Percentiles rank a stretch among this genome's conserved stretches.
phyloP scores from a whole-genome alignment of 1,140 invertebrate species.

The Aphaenogaster rudis region DNA sequence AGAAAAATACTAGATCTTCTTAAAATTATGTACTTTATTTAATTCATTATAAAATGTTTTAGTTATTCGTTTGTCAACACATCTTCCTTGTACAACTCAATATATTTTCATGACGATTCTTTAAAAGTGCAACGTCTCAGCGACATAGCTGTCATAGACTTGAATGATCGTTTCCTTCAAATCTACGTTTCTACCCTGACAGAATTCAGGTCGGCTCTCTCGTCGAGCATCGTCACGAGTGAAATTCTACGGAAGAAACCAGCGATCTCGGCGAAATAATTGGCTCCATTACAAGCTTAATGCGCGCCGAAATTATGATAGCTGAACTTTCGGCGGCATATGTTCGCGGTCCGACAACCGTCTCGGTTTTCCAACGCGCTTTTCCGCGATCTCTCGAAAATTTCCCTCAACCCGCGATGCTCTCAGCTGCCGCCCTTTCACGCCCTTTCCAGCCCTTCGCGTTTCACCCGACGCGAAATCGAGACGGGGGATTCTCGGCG shows the following conservation, averaged over 20 bases:
- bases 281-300: conserved; percentile 28
- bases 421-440: conserved; percentile 11
- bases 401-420: background rate
- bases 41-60: background rate
- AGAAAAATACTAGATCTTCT: background rate
- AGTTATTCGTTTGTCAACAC: background rate
- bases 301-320: conserved; percentile 38
- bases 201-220: background rate
- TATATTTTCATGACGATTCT: background rate
- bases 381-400: conserved; percentile 44
- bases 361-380: conserved; percentile 6
- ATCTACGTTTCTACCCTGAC: background rate
- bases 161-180: background rate
- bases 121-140: background rate
- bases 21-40: background rate
- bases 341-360: conserved; percentile 3
- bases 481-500: conserved; percentile 14
- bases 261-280: conserved; percentile 32
- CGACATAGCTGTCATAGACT: background rate
- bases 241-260: conserved; percentile 25
- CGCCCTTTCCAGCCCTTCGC: conserved; percentile 16
- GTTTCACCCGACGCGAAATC: conserved; percentile 30
- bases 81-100: background rate
- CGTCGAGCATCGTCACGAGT: background rate
- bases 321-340: conserved; percentile 15